These are phyloP conservation scores for Argyrosomus japonicus DNA, from an alignment of 2,113 vertebrate genomes.

Conservation along the genomic window DNA sequence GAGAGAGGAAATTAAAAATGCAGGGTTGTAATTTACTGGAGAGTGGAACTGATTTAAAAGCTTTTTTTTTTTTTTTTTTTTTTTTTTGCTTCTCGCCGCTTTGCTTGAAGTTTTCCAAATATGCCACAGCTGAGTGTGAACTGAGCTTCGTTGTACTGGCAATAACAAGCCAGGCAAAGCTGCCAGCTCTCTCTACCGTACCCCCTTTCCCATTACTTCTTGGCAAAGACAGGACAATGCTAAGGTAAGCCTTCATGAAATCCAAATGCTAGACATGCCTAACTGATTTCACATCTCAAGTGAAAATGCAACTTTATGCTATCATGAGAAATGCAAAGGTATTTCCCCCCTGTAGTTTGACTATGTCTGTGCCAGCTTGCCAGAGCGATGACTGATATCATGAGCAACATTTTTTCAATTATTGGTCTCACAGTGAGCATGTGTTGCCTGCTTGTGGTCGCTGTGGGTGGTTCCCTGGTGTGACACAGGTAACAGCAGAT, in stretches of 20 bases:
- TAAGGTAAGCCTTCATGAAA: conserved; percentile 87
- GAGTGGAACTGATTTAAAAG: conserved; percentile 91
- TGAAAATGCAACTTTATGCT: conserved; percentile 46
- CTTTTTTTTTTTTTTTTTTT: conserved; percentile 57
- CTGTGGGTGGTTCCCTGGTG: conserved; percentile 62
- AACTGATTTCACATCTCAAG: conserved; percentile 73
- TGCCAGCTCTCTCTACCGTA: conserved; percentile 62
- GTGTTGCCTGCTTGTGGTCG: conserved; percentile 63
- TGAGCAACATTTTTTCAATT: conserved; percentile 27
- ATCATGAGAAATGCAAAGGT: conserved; percentile 40
- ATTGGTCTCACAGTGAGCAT: conserved; percentile 14
- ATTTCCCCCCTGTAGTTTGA: conserved; percentile 37
- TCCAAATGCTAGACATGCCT: conserved; percentile 89
- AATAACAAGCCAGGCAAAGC: conserved; percentile 84
- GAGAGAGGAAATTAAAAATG: conserved; percentile 96
- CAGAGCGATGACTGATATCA: conserved; percentile 35
- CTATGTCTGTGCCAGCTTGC: conserved; percentile 1
- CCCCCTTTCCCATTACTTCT: conserved; percentile 45
- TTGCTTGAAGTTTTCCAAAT: conserved; percentile 87
- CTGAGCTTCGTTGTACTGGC: conserved; percentile 86
- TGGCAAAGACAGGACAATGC: conserved; percentile 85
- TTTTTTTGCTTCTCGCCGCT: conserved; percentile 65
- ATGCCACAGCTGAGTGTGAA: conserved; percentile 87
- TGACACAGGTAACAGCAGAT: conserved; percentile 59
- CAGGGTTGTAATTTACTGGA: conserved; percentile 94